Percentiles rank a stretch among this genome's conserved stretches.
Conservation (phyloP, 2,797 vertebrate species). For the Liparis tanakae region DNA sequence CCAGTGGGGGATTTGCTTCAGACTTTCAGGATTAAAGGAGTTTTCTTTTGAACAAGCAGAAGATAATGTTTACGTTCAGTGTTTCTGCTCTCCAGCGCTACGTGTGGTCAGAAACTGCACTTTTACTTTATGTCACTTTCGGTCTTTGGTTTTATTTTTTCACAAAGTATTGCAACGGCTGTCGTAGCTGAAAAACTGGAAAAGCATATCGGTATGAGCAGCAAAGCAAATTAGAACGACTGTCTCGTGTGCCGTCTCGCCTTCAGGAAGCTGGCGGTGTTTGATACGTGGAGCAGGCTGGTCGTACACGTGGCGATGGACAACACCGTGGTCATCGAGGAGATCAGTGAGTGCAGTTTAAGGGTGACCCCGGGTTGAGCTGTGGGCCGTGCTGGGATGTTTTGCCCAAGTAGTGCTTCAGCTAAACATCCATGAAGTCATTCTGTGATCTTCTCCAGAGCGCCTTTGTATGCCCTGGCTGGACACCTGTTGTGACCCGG, state of each 20-base stretch:
- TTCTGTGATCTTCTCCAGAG: slow-evolving; percentile 75
- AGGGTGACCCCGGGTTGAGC: slow-evolving; percentile 9
- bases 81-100: not conserved
- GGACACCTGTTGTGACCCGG: slow-evolving; percentile 70
- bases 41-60: not conserved
- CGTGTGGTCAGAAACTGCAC: not conserved
- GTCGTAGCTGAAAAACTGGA: not conserved
- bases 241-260: slow-evolving; percentile 24
- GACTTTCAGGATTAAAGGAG: not conserved
- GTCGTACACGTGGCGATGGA: slow-evolving; percentile 99
- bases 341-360: slow-evolving; percentile 89
- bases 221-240: not conserved
- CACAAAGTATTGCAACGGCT: not conserved
- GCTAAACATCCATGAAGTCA: not conserved
- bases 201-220: not conserved
- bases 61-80: not conserved
- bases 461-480: slow-evolving; percentile 88
- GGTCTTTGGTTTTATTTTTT: slow-evolving; percentile 4
- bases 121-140: not conserved
- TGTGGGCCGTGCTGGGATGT: not conserved
- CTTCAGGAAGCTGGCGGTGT: slow-evolving; percentile 92
- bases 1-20: not conserved
- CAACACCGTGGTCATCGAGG: slow-evolving; percentile 98
- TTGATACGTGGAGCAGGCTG: slow-evolving; percentile 95
- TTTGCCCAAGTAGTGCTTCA: slow-evolving; percentile 5